A percentile compares a stretch with the other conserved stretches of the same genome.
Evolutionary conservation across 2,113 vertebrate species (phyloP).

Genomic region (Lota lota): DNA sequence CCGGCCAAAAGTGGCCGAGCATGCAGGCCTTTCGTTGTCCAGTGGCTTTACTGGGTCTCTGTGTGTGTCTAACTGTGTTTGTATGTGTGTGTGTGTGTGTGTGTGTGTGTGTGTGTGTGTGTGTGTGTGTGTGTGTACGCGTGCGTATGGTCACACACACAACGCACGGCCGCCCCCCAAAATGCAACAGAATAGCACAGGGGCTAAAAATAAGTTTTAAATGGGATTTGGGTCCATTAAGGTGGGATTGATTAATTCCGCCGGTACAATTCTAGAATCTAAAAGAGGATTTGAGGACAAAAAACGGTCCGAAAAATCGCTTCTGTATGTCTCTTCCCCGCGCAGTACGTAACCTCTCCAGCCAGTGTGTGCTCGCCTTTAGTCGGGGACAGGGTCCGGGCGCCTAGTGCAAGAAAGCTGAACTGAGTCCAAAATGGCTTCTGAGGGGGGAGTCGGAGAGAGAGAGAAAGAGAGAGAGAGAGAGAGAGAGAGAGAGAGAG

Average conservation of each 20-base stretch:
- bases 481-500: conserved; percentile 46
- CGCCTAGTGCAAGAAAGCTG: conserved; percentile 46
- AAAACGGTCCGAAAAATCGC: neutral
- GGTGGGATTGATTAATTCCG: neutral
- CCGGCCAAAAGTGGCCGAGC: neutral
- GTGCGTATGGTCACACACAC: too few relatives aligned
- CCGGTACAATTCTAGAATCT: neutral
- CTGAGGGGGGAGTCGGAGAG: conserved; percentile 58
- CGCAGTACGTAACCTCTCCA: conserved; percentile 7
- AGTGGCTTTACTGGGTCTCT: neutral
- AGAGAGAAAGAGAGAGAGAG: conserved; percentile 50
- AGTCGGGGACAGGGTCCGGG: conserved; percentile 31
- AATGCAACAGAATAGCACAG: neutral
- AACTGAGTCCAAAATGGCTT: conserved; percentile 77
- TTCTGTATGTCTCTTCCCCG: neutral
- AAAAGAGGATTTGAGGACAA: neutral
- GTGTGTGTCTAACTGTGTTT: neutral
- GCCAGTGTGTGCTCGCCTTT: conserved; percentile 7
- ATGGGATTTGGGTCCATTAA: neutral
- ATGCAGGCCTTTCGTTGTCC: neutral
- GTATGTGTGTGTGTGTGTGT: neutral
- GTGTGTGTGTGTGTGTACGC: neutral
- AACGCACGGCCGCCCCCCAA: neutral
- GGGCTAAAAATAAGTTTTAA: neutral
- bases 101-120: neutral